Evolutionary conservation across 1,140 invertebrate species (phyloP), one percentile per base, ranked within the genome.

Genomic region (Panagrolaimus sp.): DNA sequence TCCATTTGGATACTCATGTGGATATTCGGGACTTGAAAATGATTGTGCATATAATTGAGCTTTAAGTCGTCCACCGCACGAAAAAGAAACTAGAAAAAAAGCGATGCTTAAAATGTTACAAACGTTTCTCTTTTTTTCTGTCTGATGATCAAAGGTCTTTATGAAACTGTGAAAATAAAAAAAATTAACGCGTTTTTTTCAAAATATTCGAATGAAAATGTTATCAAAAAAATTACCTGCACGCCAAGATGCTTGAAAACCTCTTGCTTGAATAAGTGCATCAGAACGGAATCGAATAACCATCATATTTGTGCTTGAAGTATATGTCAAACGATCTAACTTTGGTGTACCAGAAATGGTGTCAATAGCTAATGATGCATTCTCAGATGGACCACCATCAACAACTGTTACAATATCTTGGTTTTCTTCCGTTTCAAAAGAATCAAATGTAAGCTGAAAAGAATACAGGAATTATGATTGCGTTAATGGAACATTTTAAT

Each of bases 221-320:
- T 25, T 2, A 1, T 13, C 13, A 27, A 9, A 20, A 1, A 57
- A 57, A 57, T 57, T 84, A 88, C 87, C 87, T 81, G 84, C 85
- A 76, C 83, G 84, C 84, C 84, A 85, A 42, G 76, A 82, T 4
- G 84, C 84, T 63, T 85, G 76, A 84, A 96, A 96, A 65, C 93
- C 93, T 86, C 92, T 91, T 72, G 90, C 90, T 86, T 96, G 93
- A 27, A 95, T 92, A 2, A 91, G 91, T 11, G 89, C 90, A 83
- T 97, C 94, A 0, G 92, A 91, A 73, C 91, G 91, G 85, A 97
- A 97, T 84, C 94, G 95, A 70, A 98, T 89, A 68, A 96, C 93
- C 92, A 98, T 96, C 75, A 96, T 94, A 84, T 97, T 97, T 14
- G 92, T 93, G 16, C 92, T 93, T 0, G 93, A 94, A 5, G 92